Conservation (phyloP, 2,113 vertebrate genomes). For the Saiga tatarica region DNA sequence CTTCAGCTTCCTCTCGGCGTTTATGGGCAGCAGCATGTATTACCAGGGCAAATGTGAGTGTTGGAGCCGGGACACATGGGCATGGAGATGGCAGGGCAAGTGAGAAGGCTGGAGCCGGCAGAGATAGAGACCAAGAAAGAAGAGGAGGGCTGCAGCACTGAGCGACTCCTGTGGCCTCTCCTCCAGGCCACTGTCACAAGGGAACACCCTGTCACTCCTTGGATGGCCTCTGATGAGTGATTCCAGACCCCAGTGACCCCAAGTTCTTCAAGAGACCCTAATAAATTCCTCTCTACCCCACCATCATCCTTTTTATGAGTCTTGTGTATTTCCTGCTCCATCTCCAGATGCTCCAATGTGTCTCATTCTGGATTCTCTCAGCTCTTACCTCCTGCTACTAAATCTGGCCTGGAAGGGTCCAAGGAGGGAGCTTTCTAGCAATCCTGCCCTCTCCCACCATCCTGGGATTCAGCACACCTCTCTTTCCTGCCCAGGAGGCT, state of each 20-base stretch:
- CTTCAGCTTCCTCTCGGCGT: conserved; percentile 44
- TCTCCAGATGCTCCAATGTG: not conserved
- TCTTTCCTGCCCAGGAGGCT: not conserved
- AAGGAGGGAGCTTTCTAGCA: not conserved
- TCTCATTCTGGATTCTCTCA: not conserved
- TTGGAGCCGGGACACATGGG: not conserved
- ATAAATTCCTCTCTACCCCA: not conserved
- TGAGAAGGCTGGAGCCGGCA: not conserved
- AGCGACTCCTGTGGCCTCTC: not conserved
- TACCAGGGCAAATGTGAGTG: conserved; percentile 46
- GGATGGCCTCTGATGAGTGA: not conserved
- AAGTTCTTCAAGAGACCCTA: not conserved
- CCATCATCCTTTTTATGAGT: not conserved
- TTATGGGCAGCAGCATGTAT: conserved; percentile 32
- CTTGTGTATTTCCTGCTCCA: not conserved
- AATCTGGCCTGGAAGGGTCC: not conserved
- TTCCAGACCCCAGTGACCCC: not conserved
- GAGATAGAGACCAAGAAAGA: not conserved
- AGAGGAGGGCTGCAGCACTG: not conserved
- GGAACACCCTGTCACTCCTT: not conserved
- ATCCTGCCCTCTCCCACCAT: not conserved
- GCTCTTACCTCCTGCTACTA: not conserved
- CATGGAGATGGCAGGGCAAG: not conserved
- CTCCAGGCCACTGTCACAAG: not conserved
- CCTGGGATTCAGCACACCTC: not conserved